Evolutionary conservation across 2,797 vertebrate species (phyloP), one percentile per base, ranked within the genome.

Genomic region (Cryptoprocta ferox): DNA sequence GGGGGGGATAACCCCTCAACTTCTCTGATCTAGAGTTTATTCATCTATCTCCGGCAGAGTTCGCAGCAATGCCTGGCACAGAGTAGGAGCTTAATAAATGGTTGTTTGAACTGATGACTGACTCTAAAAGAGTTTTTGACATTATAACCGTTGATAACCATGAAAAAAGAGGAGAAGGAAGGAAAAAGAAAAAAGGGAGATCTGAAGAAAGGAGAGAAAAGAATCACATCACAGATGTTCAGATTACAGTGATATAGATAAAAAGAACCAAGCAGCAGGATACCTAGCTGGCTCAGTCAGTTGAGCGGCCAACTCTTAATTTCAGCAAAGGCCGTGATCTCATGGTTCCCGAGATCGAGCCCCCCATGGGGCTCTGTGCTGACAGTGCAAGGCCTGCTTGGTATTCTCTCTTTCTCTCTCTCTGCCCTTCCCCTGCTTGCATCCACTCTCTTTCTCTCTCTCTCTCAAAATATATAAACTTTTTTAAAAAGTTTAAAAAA

Each of bases 81-180:
- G 24, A 35, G 19, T 66, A 89, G 59, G 63, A 50, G 1, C 50
- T 96, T 89, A 68, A 75, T 73, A 76, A 73, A 21, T 75, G 24
- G 30, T 42, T 80, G 15, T 28, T 91, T 91, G 19, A 79, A 71
- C 48, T 66, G 32, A 95, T 76, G 83, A 61, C 48, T 91, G 35
- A 86, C 39, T 89, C 53, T 82, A 59, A 92, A 92, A 59, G 45
- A 87, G 15, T 21, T 92, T 75, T 91, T 61, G 94, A 93, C 83
- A 68, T 56, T 66, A 82, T 24, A 3, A 66, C 5, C 73, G 53
- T n/a, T 70, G 24, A 65, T 4, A 42, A 88, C 24, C 19, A 94
- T 37, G 39, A 48, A 86, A 81, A 81, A 66, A 37, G 32, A 45
- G 10, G 8, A 26, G 42, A 81, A 53, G 73, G 19, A 78, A 86